phyloP scores from a whole-genome alignment of 2,888 invertebrate species.

The Monopis laevigella region DNA sequence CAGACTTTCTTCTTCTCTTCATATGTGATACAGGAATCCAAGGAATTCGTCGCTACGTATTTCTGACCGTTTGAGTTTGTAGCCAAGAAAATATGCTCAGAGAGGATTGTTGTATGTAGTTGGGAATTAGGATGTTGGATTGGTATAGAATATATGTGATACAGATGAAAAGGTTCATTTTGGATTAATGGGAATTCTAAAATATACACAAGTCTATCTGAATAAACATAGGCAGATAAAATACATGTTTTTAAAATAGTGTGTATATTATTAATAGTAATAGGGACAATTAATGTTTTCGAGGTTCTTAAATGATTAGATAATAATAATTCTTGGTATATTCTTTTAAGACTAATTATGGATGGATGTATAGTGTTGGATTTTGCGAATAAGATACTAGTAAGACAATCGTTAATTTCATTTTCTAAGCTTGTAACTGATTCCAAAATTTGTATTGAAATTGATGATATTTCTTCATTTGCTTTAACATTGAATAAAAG shows the following conservation, averaged over 20 bases:
- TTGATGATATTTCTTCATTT: no score
- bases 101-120: slow-evolving; percentile 22
- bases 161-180: slow-evolving; percentile 20
- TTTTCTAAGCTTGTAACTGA: no score
- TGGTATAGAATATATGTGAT: slow-evolving; percentile 24
- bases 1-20: neutral
- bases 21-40: slow-evolving; percentile 19
- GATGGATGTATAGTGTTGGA: slow-evolving; percentile 23
- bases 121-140: slow-evolving; percentile 24
- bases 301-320: slow-evolving; percentile 19
- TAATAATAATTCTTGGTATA: slow-evolving; percentile 20
- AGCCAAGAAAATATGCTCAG: slow-evolving; percentile 25
- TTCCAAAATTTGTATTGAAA: no score
- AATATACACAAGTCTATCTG: slow-evolving; percentile 18
- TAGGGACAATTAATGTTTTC: slow-evolving; percentile 20
- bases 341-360: slow-evolving; percentile 18
- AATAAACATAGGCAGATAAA: slow-evolving; percentile 19
- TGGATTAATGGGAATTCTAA: slow-evolving; percentile 19
- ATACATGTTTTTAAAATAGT: slow-evolving; percentile 21
- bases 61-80: slow-evolving; percentile 21
- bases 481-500: slow-evolving; percentile 20
- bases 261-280: slow-evolving; percentile 23
- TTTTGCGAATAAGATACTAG: slow-evolving; percentile 23
- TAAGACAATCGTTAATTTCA: slow-evolving; percentile 21
- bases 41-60: slow-evolving; percentile 20